These are phyloP conservation scores for Mercenaria mercenaria DNA, from an alignment of 1,140 invertebrate genomes.

Conservation along the genomic window DNA sequence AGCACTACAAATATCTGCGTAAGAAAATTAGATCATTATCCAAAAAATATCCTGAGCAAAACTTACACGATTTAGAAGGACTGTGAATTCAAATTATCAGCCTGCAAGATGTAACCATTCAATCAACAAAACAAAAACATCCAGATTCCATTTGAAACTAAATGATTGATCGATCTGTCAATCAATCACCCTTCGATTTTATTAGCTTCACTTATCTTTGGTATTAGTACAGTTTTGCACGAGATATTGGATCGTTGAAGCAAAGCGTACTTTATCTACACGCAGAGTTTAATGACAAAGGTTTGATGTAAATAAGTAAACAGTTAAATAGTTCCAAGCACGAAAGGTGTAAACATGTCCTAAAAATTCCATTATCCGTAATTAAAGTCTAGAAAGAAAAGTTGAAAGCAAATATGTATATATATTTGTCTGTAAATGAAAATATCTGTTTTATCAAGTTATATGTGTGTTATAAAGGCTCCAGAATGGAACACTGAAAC, in stretches of 20 bases:
- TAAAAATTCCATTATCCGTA: not conserved
- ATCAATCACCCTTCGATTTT: not conserved
- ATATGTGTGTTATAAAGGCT: too few relatives aligned
- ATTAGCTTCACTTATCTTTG: not conserved
- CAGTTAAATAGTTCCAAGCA: not conserved
- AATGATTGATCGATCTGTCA: not conserved
- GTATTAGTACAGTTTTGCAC: not conserved
- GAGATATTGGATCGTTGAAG: not conserved
- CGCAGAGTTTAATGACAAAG: not conserved
- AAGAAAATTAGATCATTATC: too few relatives aligned
- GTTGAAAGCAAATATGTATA: too few relatives aligned
- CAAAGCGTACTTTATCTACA: not conserved
- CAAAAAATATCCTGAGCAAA: too few relatives aligned
- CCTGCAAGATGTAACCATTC: too few relatives aligned
- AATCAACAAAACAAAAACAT: not conserved
- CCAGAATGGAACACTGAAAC: too few relatives aligned
- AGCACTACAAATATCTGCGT: too few relatives aligned
- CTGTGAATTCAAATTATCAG: too few relatives aligned
- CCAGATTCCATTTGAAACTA: not conserved
- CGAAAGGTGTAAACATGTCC: not conserved
- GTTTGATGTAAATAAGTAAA: not conserved
- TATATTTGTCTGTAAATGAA: too few relatives aligned
- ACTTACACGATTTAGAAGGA: too few relatives aligned
- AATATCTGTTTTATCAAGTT: too few relatives aligned
- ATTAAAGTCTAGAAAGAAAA: not conserved